Conservation (phyloP, 2,113 vertebrate species). For the Python bivittatus region DNA sequence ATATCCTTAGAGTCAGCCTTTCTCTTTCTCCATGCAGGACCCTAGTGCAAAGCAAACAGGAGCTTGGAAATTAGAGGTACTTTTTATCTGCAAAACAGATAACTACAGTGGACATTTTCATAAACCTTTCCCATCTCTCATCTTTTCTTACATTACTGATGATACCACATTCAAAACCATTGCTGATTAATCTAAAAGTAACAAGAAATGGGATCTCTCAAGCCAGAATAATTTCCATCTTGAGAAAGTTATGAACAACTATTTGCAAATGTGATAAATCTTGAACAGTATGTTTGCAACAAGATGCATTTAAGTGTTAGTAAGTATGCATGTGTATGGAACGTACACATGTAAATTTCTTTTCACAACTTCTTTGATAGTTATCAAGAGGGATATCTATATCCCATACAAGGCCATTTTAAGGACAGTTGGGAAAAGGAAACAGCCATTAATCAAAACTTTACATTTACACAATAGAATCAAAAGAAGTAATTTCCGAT, state of each 20-base stretch:
- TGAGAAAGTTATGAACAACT: not conserved
- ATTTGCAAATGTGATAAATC: not conserved
- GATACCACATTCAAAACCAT: not conserved
- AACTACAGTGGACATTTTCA: not conserved
- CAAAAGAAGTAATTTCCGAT: conserved; percentile 19
- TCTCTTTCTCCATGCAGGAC: not conserved
- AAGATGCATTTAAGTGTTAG: not conserved
- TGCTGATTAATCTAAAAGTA: not conserved
- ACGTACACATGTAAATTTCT: not conserved
- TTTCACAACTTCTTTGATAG: not conserved
- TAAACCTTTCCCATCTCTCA: not conserved
- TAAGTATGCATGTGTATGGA: not conserved
- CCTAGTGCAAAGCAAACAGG: not conserved
- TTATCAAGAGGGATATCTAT: not conserved
- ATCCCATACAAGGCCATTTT: not conserved
- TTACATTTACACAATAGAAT: conserved; percentile 18
- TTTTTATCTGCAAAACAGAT: not conserved
- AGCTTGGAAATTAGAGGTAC: not conserved
- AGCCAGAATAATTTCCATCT: not conserved
- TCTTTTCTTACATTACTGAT: not conserved
- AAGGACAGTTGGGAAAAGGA: not conserved
- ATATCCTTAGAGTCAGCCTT: not conserved
- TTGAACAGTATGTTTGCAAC: not conserved
- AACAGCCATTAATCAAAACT: conserved; percentile 12
- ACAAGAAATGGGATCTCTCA: not conserved